Base-by-base conservation (phyloP, 2,113 vertebrate species). In the Gila orcuttii region DNA sequence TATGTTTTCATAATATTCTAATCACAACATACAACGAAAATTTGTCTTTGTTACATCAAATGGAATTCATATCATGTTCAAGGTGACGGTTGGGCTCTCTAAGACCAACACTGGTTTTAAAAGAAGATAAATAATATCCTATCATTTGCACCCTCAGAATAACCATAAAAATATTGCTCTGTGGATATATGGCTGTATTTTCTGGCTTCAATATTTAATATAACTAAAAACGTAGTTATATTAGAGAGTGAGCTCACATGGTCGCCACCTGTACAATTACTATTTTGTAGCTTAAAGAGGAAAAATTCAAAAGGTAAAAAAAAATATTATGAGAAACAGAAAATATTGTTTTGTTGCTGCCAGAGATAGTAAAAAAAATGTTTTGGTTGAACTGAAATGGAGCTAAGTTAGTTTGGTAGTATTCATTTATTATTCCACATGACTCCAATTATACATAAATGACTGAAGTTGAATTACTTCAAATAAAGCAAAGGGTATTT, bases 1-100 rank as follows among this genome's bases (percentile, higher is more conserved):
- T 82, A 39, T 85, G 57, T 86, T 86, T 86, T 82, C 78, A 86
- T 86, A 80, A 57, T 23, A 9, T 42, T 42, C 19, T 57, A 57
- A 85, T 76, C 42, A 47, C 57, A 88, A 82, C 83, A 78, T 69
- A 25, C 52, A 52, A 71, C 1, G 21, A 50, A 86, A 78, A 79
- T 88, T 23, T 79, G 52, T 45, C 80, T 81, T 71, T 1, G n/a
- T 59, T 73, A 79, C 52, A 28, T 78, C 52, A 66, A 36, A 19
- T 73, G 45, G 57, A 50, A 79, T 23, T 60, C 31, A 15, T 45
- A 82, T 60, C 33, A 69, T n/a, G 10, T 79, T 79, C 78, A 45
- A 83, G 74, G 45, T 50, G 69, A 42, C 1, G 1, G 36, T 4
- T 28, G 47, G 79, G 39, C 62, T 78, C 57, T 78, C 60, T 77